These are phyloP conservation scores for Dolichotis patagonum DNA, from an alignment of 2,113 vertebrate species.

Conservation along the genomic window DNA sequence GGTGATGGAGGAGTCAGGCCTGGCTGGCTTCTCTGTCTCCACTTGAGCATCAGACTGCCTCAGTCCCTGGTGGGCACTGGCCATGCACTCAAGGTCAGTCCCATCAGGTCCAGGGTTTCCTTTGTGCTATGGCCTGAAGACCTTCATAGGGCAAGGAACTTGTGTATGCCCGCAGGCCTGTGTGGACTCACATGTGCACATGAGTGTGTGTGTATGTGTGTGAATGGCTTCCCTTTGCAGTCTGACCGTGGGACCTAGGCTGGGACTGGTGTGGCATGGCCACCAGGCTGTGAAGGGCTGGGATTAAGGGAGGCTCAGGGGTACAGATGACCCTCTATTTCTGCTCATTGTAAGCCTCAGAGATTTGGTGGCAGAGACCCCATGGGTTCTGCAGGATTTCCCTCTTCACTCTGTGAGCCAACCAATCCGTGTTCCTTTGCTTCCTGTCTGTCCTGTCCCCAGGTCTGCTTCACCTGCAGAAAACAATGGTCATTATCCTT, in stretches of 20 bases:
- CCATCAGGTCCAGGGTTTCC: background rate
- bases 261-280: background rate
- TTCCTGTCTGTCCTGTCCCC: background rate
- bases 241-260: background rate
- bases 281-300: background rate
- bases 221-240: background rate
- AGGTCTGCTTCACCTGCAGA: background rate
- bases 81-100: background rate
- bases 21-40: background rate
- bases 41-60: background rate
- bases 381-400: no score
- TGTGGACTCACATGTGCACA: background rate
- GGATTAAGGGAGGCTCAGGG: background rate
- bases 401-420: background rate
- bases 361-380: rapidly evolving
- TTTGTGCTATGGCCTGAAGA: background rate
- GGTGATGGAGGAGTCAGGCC: background rate
- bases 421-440: background rate
- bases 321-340: background rate
- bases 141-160: constrained; percentile 26
- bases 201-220: rapidly evolving
- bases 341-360: background rate
- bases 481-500: background rate
- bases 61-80: background rate
- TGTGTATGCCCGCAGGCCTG: background rate